Base-by-base conservation (phyloP, 2,888 invertebrate genomes). In the Gastracanthus pulcherrimus region DNA sequence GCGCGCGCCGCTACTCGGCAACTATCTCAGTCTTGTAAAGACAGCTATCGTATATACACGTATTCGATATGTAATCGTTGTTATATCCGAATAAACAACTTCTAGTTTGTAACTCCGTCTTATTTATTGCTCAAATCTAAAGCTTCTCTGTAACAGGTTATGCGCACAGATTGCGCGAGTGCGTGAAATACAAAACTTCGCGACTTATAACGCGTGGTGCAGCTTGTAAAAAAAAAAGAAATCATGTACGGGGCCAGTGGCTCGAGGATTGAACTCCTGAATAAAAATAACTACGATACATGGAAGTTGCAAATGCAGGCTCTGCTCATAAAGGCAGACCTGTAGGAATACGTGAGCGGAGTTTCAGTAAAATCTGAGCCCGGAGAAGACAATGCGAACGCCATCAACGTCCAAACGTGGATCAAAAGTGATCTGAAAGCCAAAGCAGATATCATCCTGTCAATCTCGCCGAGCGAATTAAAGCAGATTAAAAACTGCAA, bases 401-500 rank as follows among this genome's bases (percentile, higher is more conserved):
- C 60, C 26, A 41, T n/a, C 16, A 23, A 31, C 41, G 69, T 76
- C 38, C 13, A 38, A 31, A 62, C 60, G 34, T 84, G 84, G 84
- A 67, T 66, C 16, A 70, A 67, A 41, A 48, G 9, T n/a, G 84
- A 84, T 62, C 31, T 58, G 62, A 84, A 84, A 55, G 84, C 83
- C 19, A 60, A 62, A 75, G 67, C 84, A 7, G 83, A 83, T 62
- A 60, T 82, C 16, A 80, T 83, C 29, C 66, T 84, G 60, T 51
- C 83, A 11, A 84, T 84, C 9, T 51, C 60, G 11, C 77, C 82
- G 16, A 66, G 78, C 23, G 80, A 69, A n/a, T n/a, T n/a, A n/a
- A n/a, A n/a, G n/a, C n/a, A n/a, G n/a, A n/a, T n/a, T n/a, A n/a
- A n/a, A 72, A 67, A 62, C 84, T 7, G 82, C 78, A 7, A 36